These are phyloP conservation scores for Bryconaethiops microstoma DNA, from an alignment of 2,797 vertebrate genomes.

Conservation along the genomic window DNA sequence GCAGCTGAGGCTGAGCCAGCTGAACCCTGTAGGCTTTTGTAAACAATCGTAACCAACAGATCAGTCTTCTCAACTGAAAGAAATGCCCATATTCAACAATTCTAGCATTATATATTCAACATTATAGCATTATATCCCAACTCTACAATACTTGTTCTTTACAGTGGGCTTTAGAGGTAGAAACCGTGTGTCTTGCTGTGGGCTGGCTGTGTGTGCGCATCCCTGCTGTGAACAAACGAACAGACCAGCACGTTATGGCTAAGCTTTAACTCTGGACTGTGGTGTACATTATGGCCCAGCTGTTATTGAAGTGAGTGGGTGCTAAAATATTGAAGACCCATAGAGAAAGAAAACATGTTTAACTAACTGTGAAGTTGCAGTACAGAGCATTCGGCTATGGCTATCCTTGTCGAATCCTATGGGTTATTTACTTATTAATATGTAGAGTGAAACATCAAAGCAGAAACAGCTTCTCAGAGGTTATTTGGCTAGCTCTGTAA, in stretches of 20 bases:
- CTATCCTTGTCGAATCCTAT: slow-evolving; percentile 42
- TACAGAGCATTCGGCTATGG: slow-evolving; percentile 21
- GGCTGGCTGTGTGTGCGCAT: slow-evolving; percentile 11
- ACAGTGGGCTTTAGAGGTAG: slow-evolving; percentile 27
- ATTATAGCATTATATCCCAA: slow-evolving; percentile 19
- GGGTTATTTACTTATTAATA: slow-evolving; percentile 67
- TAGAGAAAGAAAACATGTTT: slow-evolving; percentile 42
- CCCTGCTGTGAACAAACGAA: slow-evolving; percentile 36
- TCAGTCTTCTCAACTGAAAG: slow-evolving; percentile 46
- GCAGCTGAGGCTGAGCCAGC: slow-evolving; percentile 25
- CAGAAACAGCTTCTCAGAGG: slow-evolving; percentile 52
- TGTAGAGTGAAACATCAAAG: slow-evolving; percentile 63
- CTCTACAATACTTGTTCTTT: neutral
- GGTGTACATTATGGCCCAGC: slow-evolving; percentile 29
- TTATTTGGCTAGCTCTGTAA: slow-evolving; percentile 15
- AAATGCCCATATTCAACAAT: slow-evolving; percentile 44
- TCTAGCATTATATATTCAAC: too few relatives aligned
- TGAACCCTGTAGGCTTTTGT: slow-evolving; percentile 33
- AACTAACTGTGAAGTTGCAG: slow-evolving; percentile 34
- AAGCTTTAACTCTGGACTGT: neutral
- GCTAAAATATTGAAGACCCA: slow-evolving; percentile 68
- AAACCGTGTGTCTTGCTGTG: slow-evolving; percentile 23
- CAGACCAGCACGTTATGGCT: neutral
- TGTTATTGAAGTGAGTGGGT: slow-evolving; percentile 17
- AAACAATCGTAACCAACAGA: slow-evolving; percentile 41